These are phyloP conservation scores for Aegithalos caudatus DNA, from an alignment of 2,113 vertebrate genomes.

Conservation along the genomic window DNA sequence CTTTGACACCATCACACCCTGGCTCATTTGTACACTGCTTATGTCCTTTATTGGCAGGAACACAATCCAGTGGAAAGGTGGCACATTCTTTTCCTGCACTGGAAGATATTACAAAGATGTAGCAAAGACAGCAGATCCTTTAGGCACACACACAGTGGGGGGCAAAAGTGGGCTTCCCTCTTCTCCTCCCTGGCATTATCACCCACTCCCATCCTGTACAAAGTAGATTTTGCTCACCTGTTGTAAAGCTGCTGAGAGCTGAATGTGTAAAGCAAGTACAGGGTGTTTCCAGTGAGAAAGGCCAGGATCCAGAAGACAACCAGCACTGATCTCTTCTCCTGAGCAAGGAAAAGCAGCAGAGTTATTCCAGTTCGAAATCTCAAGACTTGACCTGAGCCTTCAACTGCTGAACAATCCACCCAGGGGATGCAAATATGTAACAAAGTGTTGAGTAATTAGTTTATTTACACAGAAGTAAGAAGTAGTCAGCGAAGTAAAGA, in stretches of 20 bases:
- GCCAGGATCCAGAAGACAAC: slow-evolving; percentile 88
- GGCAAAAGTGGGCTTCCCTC: neutral
- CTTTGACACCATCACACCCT: neutral
- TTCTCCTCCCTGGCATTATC: neutral
- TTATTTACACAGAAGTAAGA: neutral
- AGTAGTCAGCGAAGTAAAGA: neutral
- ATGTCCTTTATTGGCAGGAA: neutral
- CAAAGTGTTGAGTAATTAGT: neutral
- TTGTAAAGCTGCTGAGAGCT: slow-evolving; percentile 91
- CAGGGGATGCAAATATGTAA: neutral
- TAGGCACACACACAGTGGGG: neutral
- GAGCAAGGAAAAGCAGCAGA: slow-evolving; percentile 18
- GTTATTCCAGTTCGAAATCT: neutral
- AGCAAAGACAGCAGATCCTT: neutral
- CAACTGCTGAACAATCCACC: neutral
- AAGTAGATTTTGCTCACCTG: slow-evolving; percentile 72
- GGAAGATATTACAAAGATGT: neutral
- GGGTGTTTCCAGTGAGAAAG: slow-evolving; percentile 88
- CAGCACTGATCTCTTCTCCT: slow-evolving; percentile 93
- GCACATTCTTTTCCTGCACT: neutral
- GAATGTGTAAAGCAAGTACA: slow-evolving; percentile 93
- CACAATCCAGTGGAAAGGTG: neutral
- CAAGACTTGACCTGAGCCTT: neutral
- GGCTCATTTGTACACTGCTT: neutral
- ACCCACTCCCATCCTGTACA: neutral